Base-by-base conservation (phyloP, 2,888 invertebrate species). In the Homarus gammarus region DNA sequence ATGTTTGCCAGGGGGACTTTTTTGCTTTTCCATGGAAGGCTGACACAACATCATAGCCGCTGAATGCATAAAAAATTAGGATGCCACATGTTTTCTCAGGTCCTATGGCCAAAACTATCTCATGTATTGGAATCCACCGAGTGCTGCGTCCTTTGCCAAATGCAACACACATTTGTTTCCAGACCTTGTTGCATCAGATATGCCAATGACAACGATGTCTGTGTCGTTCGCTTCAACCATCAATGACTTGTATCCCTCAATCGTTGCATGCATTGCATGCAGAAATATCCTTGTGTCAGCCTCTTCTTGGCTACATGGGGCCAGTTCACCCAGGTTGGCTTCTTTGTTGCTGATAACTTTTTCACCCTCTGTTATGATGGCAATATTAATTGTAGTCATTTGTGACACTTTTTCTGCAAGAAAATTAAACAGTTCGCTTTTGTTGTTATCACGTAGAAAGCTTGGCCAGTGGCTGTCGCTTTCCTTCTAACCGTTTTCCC, bases 61-160 rank as follows among this genome's bases (percentile, higher is more conserved):
- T n/a, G n/a, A n/a, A n/a, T n/a, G n/a, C n/a, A n/a, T n/a, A n/a
- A n/a, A n/a, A n/a, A n/a, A n/a, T n/a, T n/a, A n/a, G n/a, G n/a
- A n/a, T n/a, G n/a, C n/a, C n/a, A n/a, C n/a, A n/a, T n/a, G n/a
- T 36, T 64, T 81, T 81, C 64, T 81, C 33, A 36, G 81, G 61
- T 81, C 61, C 61, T 31, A 81, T 8, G 36, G 36, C 27, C 12
- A 40, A 61, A 10, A 61, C 61, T 36, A 61, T 36, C 15, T 64
- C 81, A 81, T 81, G 81, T n/a, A 81, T 77, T n/a, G 36, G 64
- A 81, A 81, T 61, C 81, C 56, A 81, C 49, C 38, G 10, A 64
- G 64, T 64, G 33, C 64, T 31, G 38, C 33, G 61, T 33, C 64
- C 81, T 81, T 81, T 61, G 18, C 81, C 81, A 81, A 61, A 64